Percentiles rank a stretch among this genome's conserved stretches.
Evolutionary conservation across 2,113 vertebrate genomes (phyloP).

Genomic region (Bettongia penicillata): DNA sequence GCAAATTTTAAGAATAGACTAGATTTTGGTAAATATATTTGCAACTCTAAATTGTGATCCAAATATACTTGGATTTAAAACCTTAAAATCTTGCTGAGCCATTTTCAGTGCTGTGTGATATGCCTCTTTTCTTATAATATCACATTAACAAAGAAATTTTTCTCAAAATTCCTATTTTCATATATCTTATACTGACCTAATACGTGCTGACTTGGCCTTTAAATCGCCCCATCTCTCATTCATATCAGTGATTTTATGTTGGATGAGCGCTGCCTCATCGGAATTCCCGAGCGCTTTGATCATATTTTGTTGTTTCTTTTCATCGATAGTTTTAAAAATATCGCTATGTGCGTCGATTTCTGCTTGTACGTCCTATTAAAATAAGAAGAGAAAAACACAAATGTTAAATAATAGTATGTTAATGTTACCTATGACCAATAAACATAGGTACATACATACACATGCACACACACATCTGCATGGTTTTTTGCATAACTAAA

Average conservation of each 20-base stretch:
- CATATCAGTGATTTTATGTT: constrained; percentile 98
- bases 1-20: background rate
- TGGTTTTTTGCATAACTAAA: background rate
- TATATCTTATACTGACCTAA: constrained; percentile 84
- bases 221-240: constrained; percentile 98
- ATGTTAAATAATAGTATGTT: background rate
- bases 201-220: constrained; percentile 94
- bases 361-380: constrained; percentile 95
- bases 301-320: constrained; percentile 96
- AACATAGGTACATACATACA: background rate
- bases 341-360: constrained; percentile 99
- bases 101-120: background rate
- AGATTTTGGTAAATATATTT: background rate
- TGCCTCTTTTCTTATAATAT: background rate
- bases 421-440: background rate
- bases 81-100: constrained; percentile 6
- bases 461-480: no score
- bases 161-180: background rate
- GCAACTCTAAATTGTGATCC: background rate
- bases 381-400: constrained; percentile 65
- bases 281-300: constrained; percentile 96
- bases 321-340: constrained; percentile 97
- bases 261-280: constrained; percentile 94
- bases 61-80: background rate
- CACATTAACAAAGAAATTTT: background rate